A percentile compares a stretch with the other conserved stretches of the same genome.
Evolutionary conservation across 2,797 vertebrate genomes (phyloP).

Genomic region (Gastrophryne carolinensis): DNA sequence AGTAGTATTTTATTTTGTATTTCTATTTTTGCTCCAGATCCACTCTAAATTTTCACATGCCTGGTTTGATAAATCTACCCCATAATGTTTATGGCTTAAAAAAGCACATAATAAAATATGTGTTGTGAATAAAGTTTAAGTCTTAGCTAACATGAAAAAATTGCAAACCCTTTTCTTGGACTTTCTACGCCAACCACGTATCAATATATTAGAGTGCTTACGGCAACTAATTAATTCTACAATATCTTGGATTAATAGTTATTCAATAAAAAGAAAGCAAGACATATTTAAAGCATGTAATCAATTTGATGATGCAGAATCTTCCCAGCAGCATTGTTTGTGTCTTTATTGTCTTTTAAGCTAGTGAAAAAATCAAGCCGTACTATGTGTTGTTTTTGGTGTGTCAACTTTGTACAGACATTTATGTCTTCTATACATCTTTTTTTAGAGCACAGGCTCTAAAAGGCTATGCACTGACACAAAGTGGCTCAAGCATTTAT

Average conservation of each 20-base stretch:
- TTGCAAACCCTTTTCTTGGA: background rate
- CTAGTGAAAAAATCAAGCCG: background rate
- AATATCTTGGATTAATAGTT: background rate
- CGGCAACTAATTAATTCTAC: background rate
- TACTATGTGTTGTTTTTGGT: background rate
- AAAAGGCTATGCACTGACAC: slow-evolving; percentile 14
- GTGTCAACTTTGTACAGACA: background rate
- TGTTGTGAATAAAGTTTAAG: background rate
- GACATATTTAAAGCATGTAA: background rate
- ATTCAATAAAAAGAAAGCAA: background rate
- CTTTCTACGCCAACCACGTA: background rate
- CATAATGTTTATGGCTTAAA: no score
- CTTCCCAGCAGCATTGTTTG: background rate
- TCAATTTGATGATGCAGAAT: background rate
- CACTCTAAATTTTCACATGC: no score
- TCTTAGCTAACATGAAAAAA: no score
- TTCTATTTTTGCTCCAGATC: no score
- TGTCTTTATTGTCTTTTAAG: background rate
- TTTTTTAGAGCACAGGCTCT: background rate
- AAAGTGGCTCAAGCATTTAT: slow-evolving; percentile 1
- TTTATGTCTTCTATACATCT: background rate
- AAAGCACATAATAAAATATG: background rate
- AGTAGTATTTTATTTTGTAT: no score
- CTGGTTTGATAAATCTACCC: no score
- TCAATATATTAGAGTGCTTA: background rate